phyloP scores from a whole-genome alignment of 2,797 vertebrate genomes.

The Sebastiscus tertius region DNA sequence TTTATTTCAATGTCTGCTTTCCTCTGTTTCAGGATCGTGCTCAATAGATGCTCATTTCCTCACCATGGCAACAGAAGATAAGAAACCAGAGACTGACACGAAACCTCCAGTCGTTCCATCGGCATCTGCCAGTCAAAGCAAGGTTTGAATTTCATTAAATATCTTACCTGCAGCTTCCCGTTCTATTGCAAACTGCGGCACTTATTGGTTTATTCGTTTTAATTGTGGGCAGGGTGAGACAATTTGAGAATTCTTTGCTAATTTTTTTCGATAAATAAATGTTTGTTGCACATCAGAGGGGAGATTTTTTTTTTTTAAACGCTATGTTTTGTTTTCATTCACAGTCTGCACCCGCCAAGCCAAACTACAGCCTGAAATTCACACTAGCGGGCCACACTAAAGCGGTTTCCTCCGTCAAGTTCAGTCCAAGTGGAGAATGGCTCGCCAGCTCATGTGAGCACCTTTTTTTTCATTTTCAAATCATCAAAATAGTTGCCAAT shows the following conservation, averaged over 20 bases:
- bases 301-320: neutral
- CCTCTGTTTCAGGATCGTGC: constrained; percentile 15
- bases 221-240: too few species aligned
- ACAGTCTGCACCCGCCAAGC: constrained; percentile 95
- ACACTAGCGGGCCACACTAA: constrained; percentile 98
- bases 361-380: constrained; percentile 98
- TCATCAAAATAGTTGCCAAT: neutral
- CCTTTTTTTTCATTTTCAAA: neutral
- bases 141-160: constrained; percentile 79
- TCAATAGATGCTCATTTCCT: constrained; percentile 54
- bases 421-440: constrained; percentile 98
- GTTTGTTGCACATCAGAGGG: neutral
- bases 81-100: constrained; percentile 96
- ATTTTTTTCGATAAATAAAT: neutral
- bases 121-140: constrained; percentile 94
- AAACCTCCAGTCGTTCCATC: constrained; percentile 93
- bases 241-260: too few species aligned
- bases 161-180: too few species aligned
- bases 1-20: neutral
- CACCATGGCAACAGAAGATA: constrained; percentile 96
- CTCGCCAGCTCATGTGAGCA: constrained; percentile 94
- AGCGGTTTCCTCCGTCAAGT: constrained; percentile 97
- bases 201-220: neutral
- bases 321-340: neutral
- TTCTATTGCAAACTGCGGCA: neutral